phyloP scores from a whole-genome alignment of 2,113 vertebrate genomes.

The Pycnonotus jocosus region DNA sequence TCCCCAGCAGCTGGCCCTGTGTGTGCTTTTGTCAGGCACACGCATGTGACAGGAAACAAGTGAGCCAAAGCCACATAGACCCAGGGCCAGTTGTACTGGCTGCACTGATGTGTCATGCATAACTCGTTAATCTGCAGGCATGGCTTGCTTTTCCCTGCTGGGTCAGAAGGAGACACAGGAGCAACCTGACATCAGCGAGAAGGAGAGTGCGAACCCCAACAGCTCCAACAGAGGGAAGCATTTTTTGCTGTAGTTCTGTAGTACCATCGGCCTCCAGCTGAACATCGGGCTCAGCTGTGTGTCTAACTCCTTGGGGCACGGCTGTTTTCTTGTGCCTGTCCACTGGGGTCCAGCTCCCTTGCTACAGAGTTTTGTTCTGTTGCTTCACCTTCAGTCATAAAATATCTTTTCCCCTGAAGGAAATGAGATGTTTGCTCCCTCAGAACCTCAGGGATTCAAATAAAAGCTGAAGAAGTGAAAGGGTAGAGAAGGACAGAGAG shows the following conservation, averaged over 20 bases:
- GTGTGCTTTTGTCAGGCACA: not conserved
- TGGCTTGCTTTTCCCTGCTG: not conserved
- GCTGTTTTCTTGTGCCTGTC: not conserved
- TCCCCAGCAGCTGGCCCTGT: accelerated
- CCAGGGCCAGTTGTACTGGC: not conserved
- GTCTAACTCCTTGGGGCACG: not conserved
- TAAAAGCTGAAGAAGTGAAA: not conserved
- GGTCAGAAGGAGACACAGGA: not conserved
- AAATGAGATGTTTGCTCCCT: not conserved
- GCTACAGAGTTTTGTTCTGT: not conserved
- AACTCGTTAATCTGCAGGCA: not conserved
- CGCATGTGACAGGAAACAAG: not conserved
- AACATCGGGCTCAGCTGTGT: not conserved
- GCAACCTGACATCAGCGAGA: not conserved
- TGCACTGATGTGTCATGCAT: not conserved
- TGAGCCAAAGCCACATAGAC: not conserved
- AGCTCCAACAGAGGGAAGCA: not conserved
- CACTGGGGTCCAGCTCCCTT: not conserved
- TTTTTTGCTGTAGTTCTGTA: not conserved
- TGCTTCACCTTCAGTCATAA: not conserved
- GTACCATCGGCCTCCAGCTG: not conserved
- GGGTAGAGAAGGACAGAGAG: not conserved
- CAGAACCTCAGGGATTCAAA: not conserved
- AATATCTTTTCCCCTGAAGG: not conserved
- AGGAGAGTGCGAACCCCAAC: not conserved